Conservation (phyloP, 2,888 invertebrate species). For the Thereva nobilitata region DNA sequence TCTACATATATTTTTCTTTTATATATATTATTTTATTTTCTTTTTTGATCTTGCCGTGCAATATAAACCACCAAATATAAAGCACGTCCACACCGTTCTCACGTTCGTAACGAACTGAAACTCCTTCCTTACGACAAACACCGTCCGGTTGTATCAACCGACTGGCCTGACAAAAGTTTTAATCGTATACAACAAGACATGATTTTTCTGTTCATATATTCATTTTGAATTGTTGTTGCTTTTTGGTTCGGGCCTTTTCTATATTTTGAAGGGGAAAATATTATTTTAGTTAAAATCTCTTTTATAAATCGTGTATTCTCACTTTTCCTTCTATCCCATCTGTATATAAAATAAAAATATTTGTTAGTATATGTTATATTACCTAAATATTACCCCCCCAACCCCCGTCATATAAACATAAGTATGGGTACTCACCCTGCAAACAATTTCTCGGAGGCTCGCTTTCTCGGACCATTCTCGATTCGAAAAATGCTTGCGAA, state of each 20-base stretch:
- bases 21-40: conserved; percentile 13
- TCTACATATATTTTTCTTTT: too few relatives aligned
- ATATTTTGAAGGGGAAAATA: conserved; percentile 10
- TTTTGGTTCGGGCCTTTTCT: neutral
- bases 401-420: too few relatives aligned
- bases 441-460: too few relatives aligned
- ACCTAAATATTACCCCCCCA: too few relatives aligned
- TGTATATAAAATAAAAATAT: too few relatives aligned
- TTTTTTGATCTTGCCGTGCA: conserved; percentile 19
- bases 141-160: conserved; percentile 44
- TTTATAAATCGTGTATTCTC: too few relatives aligned
- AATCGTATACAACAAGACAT: conserved; percentile 24
- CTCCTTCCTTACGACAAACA: conserved; percentile 41
- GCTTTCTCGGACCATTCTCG: too few relatives aligned
- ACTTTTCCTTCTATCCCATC: too few relatives aligned
- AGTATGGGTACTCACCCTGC: too few relatives aligned
- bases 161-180: conserved; percentile 42
- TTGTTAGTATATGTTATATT: too few relatives aligned
- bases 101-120: conserved; percentile 57
- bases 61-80: conserved; percentile 28
- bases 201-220: conserved; percentile 27
- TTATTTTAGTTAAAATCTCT: too few relatives aligned
- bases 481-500: too few relatives aligned
- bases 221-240: conserved; percentile 24
- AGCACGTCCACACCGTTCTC: conserved; percentile 57